phyloP scores from a whole-genome alignment of 2,888 invertebrate genomes.

The Muscina levida region DNA sequence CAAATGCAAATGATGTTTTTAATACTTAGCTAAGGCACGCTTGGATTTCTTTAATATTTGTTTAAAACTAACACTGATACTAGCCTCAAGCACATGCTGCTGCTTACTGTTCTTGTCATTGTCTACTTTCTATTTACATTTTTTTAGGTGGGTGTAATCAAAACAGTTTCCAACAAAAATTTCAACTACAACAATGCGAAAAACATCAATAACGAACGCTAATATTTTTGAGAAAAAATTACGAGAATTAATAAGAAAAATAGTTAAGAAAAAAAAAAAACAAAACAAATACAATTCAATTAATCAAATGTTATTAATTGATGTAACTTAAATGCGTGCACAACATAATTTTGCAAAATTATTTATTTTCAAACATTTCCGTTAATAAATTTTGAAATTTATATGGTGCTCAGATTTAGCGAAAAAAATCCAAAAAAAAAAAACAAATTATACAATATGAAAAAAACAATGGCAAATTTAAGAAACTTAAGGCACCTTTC shows the following conservation, averaged over 20 bases:
- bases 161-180: slow-evolving; percentile 23
- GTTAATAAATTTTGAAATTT: slow-evolving; percentile 43
- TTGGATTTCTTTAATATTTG: too few relatives aligned
- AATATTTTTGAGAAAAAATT: slow-evolving; percentile 51
- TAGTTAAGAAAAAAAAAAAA: not conserved
- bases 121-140: not conserved
- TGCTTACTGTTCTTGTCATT: not conserved
- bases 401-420: not conserved
- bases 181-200: slow-evolving; percentile 73
- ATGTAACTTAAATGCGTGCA: slow-evolving; percentile 78
- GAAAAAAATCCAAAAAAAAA: slow-evolving; percentile 39
- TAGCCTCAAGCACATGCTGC: not conserved
- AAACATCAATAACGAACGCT: slow-evolving; percentile 68
- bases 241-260: slow-evolving; percentile 40
- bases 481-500: slow-evolving; percentile 42
- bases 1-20: too few relatives aligned
- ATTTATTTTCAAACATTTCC: slow-evolving; percentile 27
- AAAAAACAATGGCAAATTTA: slow-evolving; percentile 19
- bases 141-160: not conserved
- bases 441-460: not conserved
- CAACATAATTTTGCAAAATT: slow-evolving; percentile 71
- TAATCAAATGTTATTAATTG: slow-evolving; percentile 43
- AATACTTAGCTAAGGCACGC: too few relatives aligned
- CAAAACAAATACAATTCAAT: slow-evolving; percentile 32
- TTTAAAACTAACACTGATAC: too few relatives aligned